A percentile compares a stretch with the other conserved stretches of the same genome.
phyloP scores from a whole-genome alignment of 2,113 vertebrate species.

The Psophia crepitans region DNA sequence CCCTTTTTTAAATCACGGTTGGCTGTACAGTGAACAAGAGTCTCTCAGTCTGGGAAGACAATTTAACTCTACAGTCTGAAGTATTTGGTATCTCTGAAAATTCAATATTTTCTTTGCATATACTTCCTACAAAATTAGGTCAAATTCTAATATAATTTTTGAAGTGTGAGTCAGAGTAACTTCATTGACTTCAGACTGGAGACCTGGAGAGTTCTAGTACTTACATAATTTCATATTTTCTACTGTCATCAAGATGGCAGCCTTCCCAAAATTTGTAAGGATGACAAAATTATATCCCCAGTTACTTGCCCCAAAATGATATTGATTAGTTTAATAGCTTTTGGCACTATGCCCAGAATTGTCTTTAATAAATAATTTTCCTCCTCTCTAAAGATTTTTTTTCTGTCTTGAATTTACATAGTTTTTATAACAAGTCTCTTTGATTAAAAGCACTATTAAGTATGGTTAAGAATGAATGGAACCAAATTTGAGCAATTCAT shows the following conservation, averaged over 20 bases:
- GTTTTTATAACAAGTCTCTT: constrained; percentile 17
- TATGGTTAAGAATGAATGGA: constrained; percentile 13
- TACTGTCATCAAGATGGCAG: background rate
- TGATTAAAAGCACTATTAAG: constrained; percentile 44
- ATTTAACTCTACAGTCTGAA: background rate
- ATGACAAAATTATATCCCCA: background rate
- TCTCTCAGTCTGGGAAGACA: background rate
- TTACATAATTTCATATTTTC: background rate
- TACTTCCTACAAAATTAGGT: background rate
- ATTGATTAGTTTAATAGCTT: constrained; percentile 35
- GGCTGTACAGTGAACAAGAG: background rate
- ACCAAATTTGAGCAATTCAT: constrained; percentile 14
- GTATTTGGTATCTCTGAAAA: background rate
- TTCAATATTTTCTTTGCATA: background rate
- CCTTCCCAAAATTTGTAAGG: background rate
- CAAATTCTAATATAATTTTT: background rate
- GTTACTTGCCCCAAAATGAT: background rate
- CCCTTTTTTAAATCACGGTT: background rate
- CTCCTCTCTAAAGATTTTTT: background rate
- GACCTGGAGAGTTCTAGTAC: background rate
- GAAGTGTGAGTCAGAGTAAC: background rate
- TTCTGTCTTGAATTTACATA: background rate
- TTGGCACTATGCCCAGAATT: constrained; percentile 6
- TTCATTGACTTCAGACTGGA: background rate
- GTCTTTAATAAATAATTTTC: constrained; percentile 36